Conservation (phyloP, 2,113 vertebrate genomes). For the Tragelaphus scriptus region DNA sequence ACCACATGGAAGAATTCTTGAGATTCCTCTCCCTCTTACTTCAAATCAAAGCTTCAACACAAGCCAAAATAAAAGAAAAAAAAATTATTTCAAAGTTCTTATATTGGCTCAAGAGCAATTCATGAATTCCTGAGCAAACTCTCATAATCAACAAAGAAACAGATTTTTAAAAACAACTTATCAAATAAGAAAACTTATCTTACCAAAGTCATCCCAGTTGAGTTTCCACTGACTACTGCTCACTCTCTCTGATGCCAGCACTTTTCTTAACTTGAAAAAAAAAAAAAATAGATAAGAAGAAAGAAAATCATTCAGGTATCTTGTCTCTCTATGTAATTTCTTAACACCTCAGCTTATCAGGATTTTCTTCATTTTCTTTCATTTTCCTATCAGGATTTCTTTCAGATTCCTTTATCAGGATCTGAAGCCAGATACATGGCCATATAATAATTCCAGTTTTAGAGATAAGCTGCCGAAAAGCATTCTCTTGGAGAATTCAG, state of each 20-base stretch:
- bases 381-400: conserved; percentile 8
- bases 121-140: conserved; percentile 36
- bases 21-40: neutral
- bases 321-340: conserved; percentile 19
- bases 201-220: neutral
- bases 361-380: conserved; percentile 8
- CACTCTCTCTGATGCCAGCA: neutral
- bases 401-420: neutral
- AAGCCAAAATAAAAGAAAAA: conserved; percentile 14
- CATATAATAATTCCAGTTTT: conserved; percentile 37
- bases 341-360: conserved; percentile 7
- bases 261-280: neutral
- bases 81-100: conserved; percentile 18
- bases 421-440: neutral
- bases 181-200: neutral
- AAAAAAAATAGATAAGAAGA: neutral
- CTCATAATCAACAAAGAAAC: neutral
- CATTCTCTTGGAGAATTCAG: neutral
- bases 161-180: neutral
- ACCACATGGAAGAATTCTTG: neutral
- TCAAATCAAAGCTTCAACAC: neutral
- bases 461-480: neutral
- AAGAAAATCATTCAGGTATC: neutral
- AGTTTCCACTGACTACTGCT: neutral
- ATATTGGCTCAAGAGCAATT: neutral